These are phyloP conservation scores for Stomorhina lunata DNA, from an alignment of 2,888 invertebrate genomes.

Conservation along the genomic window DNA sequence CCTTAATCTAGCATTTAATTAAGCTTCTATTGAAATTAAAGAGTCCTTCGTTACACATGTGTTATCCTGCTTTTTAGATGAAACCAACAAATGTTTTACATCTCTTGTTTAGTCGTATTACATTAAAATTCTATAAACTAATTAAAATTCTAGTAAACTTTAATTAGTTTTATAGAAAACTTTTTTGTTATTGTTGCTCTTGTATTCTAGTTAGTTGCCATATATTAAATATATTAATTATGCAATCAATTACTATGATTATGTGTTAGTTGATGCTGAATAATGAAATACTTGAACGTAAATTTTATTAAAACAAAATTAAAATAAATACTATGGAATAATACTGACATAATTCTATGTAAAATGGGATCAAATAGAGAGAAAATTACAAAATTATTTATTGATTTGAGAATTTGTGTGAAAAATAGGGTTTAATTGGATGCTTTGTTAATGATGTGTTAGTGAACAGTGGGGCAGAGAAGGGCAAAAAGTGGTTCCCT, in stretches of 20 bases:
- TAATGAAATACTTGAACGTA: not conserved
- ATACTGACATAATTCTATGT: constrained; percentile 6
- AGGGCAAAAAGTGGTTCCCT: too few species aligned
- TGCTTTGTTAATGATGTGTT: too few species aligned
- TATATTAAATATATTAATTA: constrained; percentile 46
- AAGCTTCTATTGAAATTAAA: not conserved
- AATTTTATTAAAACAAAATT: constrained; percentile 38
- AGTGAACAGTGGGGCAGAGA: too few species aligned
- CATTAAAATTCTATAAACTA: constrained; percentile 24
- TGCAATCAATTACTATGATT: constrained; percentile 46
- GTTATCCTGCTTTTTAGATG: too few species aligned
- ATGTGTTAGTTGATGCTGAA: not conserved
- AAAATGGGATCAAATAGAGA: too few species aligned
- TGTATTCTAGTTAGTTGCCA: not conserved
- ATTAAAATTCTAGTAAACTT: constrained; percentile 50
- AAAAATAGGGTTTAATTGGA: too few species aligned
- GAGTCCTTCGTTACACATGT: constrained; percentile 16
- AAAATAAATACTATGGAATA: constrained; percentile 23
- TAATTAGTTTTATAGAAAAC: constrained; percentile 45
- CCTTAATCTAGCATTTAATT: constrained; percentile 5
- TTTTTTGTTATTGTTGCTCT: not conserved
- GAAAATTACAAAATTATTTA: too few species aligned
- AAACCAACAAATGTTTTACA: too few species aligned
- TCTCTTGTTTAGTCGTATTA: too few species aligned
- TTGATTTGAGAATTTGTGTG: too few species aligned